Percentiles rank a stretch among this genome's conserved stretches.
phyloP scores from a whole-genome alignment of 1,140 invertebrate genomes.

The Bilobella aurantiaca region DNA sequence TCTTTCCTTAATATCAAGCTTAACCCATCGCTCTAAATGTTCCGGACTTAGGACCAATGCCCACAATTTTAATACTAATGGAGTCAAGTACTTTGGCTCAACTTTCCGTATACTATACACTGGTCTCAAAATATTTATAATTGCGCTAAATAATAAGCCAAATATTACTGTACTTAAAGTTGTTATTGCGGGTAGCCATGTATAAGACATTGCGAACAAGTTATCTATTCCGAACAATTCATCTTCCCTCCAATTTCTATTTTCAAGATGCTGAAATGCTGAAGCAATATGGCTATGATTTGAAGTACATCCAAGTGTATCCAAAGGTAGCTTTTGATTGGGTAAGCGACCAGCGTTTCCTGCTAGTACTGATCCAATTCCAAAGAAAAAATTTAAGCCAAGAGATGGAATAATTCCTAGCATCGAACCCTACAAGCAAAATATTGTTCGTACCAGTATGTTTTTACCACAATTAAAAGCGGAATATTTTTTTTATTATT shows the following conservation, averaged over 20 bases:
- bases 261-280: background rate
- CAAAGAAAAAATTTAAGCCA: slow-evolving; percentile 11
- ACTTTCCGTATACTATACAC: background rate
- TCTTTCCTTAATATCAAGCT: too few species aligned
- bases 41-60: background rate
- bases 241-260: background rate
- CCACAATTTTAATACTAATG: background rate
- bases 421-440: background rate
- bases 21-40: background rate
- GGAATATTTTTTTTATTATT: background rate
- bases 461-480: background rate
- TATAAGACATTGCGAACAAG: background rate
- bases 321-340: background rate
- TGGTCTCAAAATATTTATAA: background rate
- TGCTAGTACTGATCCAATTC: slow-evolving; percentile 23
- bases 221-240: background rate
- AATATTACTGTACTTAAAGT: background rate
- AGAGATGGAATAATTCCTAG: slow-evolving; percentile 1
- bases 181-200: background rate
- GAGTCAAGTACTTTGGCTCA: background rate
- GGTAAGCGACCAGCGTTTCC: background rate
- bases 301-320: background rate
- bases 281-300: background rate
- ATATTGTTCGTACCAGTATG: background rate
- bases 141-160: background rate